Base-by-base conservation (phyloP, 2,888 invertebrate genomes). In the Drosophila koepferae region DNA sequence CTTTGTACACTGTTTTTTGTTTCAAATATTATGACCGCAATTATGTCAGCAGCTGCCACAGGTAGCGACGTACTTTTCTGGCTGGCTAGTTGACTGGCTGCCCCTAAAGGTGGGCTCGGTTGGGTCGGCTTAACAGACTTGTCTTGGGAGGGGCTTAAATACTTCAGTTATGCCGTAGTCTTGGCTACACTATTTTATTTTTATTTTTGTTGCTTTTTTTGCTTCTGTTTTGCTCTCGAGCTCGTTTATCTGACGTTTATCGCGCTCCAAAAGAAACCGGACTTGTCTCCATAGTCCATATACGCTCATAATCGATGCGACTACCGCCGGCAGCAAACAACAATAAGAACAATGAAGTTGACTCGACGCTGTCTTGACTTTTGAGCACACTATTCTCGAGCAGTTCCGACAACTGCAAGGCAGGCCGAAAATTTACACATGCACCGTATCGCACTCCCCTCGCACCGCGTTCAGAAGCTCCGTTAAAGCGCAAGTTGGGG, bases 221-320 rank as follows among this genome's bases (percentile, higher is more conserved):
- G 84, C 86, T 89, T 81, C 84, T 89, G 89, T 85, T 83, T 76
- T 67, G 83, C 74, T 72, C 70, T 70, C 63, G 79, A 58, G 73
- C 84, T 81, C 86, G 74, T 81, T 89, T 89, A 84, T 75, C 81
- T 83, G 71, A 75, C 85, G 87, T 86, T 88, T 86, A 88, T 88
- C 84, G 66, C 86, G 81, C 77, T 77, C 80, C 71, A 83, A 78
- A 89, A 81, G 73, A 86, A 77, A 89, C 85, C 89, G 89, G 85
- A 85, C 81, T 67, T 83, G 81, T 81, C 86, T 75, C 79, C 74
- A 63, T 71, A 86, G 81, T 77, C 86, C 85, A 85, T 85, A 85
- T 89, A 89, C 67, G 89, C 74, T 71, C 73, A 75, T 83, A 85
- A 85, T 80, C 86, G 86, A 76, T 75, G 81, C 77, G 73, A 81